Evolutionary conservation across 2,113 vertebrate genomes (phyloP).

Genomic region (Phyllostomus hastatus): DNA sequence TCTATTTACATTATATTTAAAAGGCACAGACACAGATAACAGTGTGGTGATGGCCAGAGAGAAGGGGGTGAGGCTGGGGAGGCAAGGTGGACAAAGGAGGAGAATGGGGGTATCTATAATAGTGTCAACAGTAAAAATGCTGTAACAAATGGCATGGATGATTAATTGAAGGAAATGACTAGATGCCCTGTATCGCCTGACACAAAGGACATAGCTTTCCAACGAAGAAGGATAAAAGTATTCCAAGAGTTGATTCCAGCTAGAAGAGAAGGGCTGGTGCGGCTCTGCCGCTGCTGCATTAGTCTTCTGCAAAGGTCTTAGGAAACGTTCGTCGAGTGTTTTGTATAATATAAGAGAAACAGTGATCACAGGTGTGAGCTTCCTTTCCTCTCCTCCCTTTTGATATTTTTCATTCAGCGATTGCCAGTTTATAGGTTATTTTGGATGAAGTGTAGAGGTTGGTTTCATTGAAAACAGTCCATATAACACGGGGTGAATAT

Average conservation of each 20-base stretch:
- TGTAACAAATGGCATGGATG: background rate
- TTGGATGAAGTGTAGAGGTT: background rate
- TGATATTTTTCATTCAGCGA: background rate
- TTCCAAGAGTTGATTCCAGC: background rate
- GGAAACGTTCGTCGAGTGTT: background rate
- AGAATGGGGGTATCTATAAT: too few relatives aligned
- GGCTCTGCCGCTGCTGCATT: background rate
- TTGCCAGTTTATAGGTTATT: background rate
- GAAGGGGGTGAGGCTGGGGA: too few relatives aligned
- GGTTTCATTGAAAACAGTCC: background rate
- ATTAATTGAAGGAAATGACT: conserved; percentile 5
- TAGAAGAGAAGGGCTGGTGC: background rate
- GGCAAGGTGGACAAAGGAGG: too few relatives aligned
- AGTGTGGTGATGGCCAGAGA: too few relatives aligned
- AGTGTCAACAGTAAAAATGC: too few relatives aligned
- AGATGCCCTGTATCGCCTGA: background rate
- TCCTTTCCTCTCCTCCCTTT: background rate
- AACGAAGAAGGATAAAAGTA: background rate
- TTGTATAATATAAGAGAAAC: background rate
- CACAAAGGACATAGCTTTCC: background rate
- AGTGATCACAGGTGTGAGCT: background rate
- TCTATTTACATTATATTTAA: background rate
- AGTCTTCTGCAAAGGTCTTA: background rate
- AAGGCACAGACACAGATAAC: background rate
- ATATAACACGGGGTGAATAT: background rate